Evolutionary conservation across 1,140 invertebrate genomes (phyloP).

Genomic region (Ooceraea biroi): DNA sequence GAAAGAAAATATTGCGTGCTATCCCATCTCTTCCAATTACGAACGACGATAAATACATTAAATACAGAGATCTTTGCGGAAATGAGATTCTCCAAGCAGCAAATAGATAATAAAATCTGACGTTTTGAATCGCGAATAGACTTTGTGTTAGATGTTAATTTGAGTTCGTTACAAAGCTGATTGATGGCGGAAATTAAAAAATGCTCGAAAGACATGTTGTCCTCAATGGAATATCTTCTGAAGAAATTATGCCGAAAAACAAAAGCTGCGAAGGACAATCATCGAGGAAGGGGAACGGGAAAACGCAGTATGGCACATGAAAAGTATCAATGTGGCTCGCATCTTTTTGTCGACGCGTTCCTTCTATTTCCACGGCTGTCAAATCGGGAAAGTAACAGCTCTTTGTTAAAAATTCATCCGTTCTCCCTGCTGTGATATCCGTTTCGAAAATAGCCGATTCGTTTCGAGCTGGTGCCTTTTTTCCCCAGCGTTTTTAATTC

Average conservation of each 20-base stretch:
- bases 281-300: background rate
- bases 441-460: slow-evolving; percentile 63
- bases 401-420: slow-evolving; percentile 60
- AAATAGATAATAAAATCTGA: background rate
- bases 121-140: background rate
- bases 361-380: slow-evolving; percentile 64
- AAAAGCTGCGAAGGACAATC: background rate
- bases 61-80: background rate
- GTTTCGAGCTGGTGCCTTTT: slow-evolving; percentile 50
- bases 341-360: slow-evolving; percentile 45
- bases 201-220: background rate
- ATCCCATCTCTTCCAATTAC: background rate
- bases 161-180: background rate
- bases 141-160: background rate
- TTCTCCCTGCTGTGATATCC: background rate
- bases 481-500: slow-evolving; percentile 21
- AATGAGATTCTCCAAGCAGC: background rate
- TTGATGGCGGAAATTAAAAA: slow-evolving; percentile 4
- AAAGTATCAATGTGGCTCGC: slow-evolving; percentile 63
- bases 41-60: background rate
- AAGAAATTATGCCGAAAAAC: background rate
- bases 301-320: background rate
- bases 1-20: background rate
- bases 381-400: slow-evolving; percentile 58
- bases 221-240: background rate